Evolutionary conservation across 2,797 vertebrate genomes (phyloP).

Genomic region (Odontamblyopus lacepedii): DNA sequence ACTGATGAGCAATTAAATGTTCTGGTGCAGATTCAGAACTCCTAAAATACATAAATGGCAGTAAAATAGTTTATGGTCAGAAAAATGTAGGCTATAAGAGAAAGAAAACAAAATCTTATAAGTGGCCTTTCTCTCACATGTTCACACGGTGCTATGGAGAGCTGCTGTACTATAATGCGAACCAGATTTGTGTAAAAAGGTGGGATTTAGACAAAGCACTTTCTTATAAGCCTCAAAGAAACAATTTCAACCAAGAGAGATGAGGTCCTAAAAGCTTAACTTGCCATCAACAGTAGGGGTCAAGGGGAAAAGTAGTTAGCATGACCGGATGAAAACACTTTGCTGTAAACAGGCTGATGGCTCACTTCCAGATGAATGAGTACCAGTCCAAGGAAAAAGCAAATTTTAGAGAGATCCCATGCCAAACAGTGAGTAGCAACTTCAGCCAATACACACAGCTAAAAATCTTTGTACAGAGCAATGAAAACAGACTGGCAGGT

Average conservation of each 20-base stretch:
- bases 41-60: constrained; percentile 30
- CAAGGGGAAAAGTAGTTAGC: constrained; percentile 15
- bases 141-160: constrained; percentile 27
- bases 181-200: constrained; percentile 57
- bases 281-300: constrained; percentile 15
- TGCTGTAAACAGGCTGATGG: constrained; percentile 30
- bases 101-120: constrained; percentile 30
- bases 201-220: constrained; percentile 33
- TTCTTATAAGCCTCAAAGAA: constrained; percentile 25
- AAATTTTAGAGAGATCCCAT: constrained; percentile 30
- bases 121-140: constrained; percentile 13
- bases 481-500: background rate
- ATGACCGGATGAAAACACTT: background rate
- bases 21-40: background rate
- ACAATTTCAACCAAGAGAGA: constrained; percentile 14
- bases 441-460: constrained; percentile 49
- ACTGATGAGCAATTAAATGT: background rate
- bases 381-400: background rate
- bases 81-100: constrained; percentile 49
- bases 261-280: constrained; percentile 17
- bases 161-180: constrained; percentile 45
- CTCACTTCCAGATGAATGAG: constrained; percentile 41
- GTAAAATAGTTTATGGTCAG: constrained; percentile 30
- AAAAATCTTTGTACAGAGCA: constrained; percentile 13
- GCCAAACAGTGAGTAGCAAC: constrained; percentile 33